Evolutionary conservation across 2,888 invertebrate species (phyloP), one percentile per base, ranked within the genome.

Genomic region (Smittia aterrima): DNA sequence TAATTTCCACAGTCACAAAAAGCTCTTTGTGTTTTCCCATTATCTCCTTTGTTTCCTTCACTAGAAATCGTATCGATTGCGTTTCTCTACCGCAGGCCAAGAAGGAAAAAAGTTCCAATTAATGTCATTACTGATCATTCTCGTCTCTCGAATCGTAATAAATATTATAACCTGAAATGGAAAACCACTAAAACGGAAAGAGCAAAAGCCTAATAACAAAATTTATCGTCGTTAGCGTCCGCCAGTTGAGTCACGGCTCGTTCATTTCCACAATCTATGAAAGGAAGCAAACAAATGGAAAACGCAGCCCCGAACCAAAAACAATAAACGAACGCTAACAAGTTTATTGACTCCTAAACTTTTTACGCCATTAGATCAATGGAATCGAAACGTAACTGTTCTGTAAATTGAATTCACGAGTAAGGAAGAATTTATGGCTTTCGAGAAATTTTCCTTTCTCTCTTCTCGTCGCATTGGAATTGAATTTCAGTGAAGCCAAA

Each of bases 131-230:
- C 20, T 22, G 22, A 58, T 20, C 3, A 58, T 18, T 58, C 4
- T 32, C 32, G 32, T 32, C 32, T 32, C 47, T 58, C 58, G 20
- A 58, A 20, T 20, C 22, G 7, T 58, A 58, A 58, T 58, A 58
- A 58, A 58, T 58, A 58, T 58, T 22, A 58, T 58, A 2, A 22
- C 58, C 58, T 58, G 58, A 58, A 47, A 58, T 58, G 58, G 22
- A 58, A 58, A 58, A 9, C 22, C 58, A 58, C 18, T n/a, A 58
- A 58, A 58, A 58, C 20, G 58, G 58, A 58, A 58, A 47, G 3
- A 47, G 47, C 4, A n/a, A 47, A 47, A 22, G 58, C 58, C 20
- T 58, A 58, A 18, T 22, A 58, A 58, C 9, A 20, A n/a, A 58
- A 58, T 58, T 58, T 58, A 58, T 58, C 18, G 22, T n/a, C 22